Evolutionary conservation across 92 coral and sea anemone genomes (phyloP).

Genomic region (Zoanthus sansibaricus): DNA sequence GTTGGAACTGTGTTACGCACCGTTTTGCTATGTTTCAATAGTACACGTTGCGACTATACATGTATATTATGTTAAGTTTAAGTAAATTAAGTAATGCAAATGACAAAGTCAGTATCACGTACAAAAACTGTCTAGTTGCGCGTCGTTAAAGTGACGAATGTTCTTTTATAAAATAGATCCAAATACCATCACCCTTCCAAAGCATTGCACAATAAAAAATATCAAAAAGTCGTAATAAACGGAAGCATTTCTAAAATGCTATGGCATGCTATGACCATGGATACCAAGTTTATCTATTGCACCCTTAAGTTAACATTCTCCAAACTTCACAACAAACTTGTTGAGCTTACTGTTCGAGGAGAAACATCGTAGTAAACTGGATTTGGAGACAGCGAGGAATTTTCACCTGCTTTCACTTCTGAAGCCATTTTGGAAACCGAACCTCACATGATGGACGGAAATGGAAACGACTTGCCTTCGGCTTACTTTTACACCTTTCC

Average conservation of each 20-base stretch:
- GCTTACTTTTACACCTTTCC: not conserved
- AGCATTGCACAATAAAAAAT: too few relatives aligned
- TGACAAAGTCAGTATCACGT: too few relatives aligned
- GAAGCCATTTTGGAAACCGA: conserved; percentile 5
- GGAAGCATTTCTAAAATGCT: not conserved
- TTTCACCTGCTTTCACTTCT: conserved; percentile 26
- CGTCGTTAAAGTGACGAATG: too few relatives aligned
- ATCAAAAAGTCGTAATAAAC: too few relatives aligned
- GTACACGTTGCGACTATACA: too few relatives aligned
- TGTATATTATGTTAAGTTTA: too few relatives aligned
- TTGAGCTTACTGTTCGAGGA: not conserved
- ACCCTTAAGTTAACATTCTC: not conserved
- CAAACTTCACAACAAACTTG: not conserved
- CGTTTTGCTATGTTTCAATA: too few relatives aligned
- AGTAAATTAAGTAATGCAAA: too few relatives aligned
- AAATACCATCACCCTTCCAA: too few relatives aligned
- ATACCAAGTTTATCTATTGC: not conserved
- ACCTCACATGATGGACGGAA: conserved; percentile 16
- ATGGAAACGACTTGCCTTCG: not conserved
- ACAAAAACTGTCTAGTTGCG: too few relatives aligned
- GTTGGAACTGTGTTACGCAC: too few relatives aligned
- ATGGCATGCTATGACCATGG: not conserved
- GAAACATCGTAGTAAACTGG: conserved; percentile 39
- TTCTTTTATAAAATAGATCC: too few relatives aligned
- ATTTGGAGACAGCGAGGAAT: not conserved